Conservation (phyloP, 2,113 vertebrate species). For the Strix aluco region DNA sequence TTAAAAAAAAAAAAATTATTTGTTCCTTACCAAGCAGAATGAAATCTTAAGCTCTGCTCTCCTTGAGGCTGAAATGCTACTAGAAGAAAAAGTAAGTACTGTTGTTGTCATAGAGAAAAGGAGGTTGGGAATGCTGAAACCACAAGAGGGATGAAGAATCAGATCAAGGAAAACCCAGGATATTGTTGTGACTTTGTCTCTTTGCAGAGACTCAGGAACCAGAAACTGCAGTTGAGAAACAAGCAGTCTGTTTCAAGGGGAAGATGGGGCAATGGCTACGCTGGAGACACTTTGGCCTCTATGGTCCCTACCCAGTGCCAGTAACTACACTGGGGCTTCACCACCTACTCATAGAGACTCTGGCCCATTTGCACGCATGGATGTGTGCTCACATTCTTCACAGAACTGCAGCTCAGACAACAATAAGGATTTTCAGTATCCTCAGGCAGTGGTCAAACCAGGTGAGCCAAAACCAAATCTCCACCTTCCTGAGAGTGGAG, state of each 20-base stretch:
- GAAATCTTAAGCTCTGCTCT: background rate
- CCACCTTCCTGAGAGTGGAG: background rate
- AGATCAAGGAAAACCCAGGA: background rate
- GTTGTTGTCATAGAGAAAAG: background rate
- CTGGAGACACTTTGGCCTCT: too few species aligned
- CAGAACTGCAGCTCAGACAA: background rate
- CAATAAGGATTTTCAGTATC: background rate
- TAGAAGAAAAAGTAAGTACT: background rate
- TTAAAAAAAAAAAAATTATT: background rate
- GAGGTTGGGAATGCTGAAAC: background rate
- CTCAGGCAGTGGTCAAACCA: background rate
- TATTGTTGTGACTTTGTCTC: background rate
- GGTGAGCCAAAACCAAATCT: background rate
- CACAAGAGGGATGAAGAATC: background rate
- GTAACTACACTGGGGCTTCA: background rate
- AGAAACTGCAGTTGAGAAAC: background rate
- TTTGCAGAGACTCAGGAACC: background rate
- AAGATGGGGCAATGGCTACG: fast-evolving
- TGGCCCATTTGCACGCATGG: fast-evolving
- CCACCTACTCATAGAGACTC: background rate
- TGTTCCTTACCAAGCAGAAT: background rate
- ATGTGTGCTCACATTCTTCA: fast-evolving
- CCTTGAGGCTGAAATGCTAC: background rate
- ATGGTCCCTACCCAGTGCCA: background rate
- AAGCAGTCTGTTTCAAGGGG: background rate